phyloP scores from a whole-genome alignment of 2,888 invertebrate species.

The Lochmaea crataegi region DNA sequence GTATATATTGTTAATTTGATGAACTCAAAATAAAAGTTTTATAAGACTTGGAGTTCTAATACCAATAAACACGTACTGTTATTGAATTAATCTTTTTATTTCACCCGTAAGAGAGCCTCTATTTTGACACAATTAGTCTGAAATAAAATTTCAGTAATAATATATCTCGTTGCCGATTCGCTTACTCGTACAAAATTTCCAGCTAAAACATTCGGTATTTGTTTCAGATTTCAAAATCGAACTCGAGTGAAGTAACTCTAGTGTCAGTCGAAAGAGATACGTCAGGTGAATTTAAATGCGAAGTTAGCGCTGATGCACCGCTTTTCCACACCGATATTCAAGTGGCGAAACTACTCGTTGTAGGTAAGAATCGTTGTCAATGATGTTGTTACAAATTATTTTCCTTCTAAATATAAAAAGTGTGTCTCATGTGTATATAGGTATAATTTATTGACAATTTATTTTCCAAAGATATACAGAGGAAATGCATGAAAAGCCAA shows the following conservation, averaged over 20 bases:
- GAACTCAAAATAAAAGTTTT: no score
- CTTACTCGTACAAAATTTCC: neutral
- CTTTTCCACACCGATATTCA: conserved; percentile 70
- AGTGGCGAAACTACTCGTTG: conserved; percentile 68
- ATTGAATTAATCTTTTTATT: no score
- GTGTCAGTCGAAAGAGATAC: conserved; percentile 68
- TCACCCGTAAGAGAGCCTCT: no score
- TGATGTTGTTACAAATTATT: neutral
- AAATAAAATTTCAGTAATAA: no score
- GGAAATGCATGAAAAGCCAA: no score
- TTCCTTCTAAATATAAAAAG: neutral
- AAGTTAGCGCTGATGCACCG: conserved; percentile 71
- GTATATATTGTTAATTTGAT: no score
- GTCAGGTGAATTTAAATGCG: conserved; percentile 69
- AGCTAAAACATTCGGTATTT: conserved; percentile 18
- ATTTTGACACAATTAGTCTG: no score
- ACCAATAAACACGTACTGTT: no score
- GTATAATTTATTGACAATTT: no score
- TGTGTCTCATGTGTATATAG: no score
- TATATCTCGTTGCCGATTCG: neutral
- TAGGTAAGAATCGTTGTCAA: conserved; percentile 56
- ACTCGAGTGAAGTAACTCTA: conserved; percentile 68
- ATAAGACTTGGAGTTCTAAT: no score
- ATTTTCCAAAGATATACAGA: no score
- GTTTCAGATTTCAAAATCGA: conserved; percentile 67